phyloP scores from a whole-genome alignment of 2,888 invertebrate species.

The Drosophila neotestacea region DNA sequence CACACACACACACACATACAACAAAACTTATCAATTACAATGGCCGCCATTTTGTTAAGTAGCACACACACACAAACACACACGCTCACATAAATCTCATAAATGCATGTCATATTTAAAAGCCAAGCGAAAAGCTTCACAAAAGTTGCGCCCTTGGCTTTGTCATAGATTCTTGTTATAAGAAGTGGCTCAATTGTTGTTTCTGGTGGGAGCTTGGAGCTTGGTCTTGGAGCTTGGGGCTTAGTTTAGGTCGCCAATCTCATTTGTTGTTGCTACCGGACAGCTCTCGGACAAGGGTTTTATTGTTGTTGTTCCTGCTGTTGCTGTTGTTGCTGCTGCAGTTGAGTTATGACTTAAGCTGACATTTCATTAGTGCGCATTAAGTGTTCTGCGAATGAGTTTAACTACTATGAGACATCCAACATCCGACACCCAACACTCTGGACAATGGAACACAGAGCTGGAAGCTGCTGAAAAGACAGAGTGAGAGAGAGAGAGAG shows the following conservation, averaged over 20 bases:
- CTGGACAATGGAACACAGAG: slow-evolving; percentile 4
- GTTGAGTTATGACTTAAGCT: slow-evolving; percentile 84
- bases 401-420: slow-evolving; percentile 58
- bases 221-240: slow-evolving; percentile 19
- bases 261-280: slow-evolving; percentile 30
- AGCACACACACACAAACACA: slow-evolving; percentile 11
- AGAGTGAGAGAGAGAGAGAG: too few species aligned
- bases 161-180: slow-evolving; percentile 61
- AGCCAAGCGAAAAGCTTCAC: slow-evolving; percentile 61
- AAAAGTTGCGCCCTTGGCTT: slow-evolving; percentile 64
- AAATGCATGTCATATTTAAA: slow-evolving; percentile 81
- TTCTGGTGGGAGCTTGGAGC: neutral
- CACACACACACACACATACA: slow-evolving; percentile 9
- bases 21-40: slow-evolving; percentile 79
- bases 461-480: neutral
- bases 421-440: slow-evolving; percentile 27
- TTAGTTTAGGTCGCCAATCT: slow-evolving; percentile 39
- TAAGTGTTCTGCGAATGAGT: slow-evolving; percentile 79
- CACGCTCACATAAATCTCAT: slow-evolving; percentile 66
- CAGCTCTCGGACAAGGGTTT: slow-evolving; percentile 17
- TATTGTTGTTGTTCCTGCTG: slow-evolving; percentile 30
- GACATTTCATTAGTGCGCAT: slow-evolving; percentile 84
- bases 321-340: slow-evolving; percentile 51
- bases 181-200: slow-evolving; percentile 46
- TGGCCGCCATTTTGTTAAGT: slow-evolving; percentile 64